These are phyloP conservation scores for Anguilla marmorata DNA, from an alignment of 2,797 vertebrate species.

Conservation along the genomic window DNA sequence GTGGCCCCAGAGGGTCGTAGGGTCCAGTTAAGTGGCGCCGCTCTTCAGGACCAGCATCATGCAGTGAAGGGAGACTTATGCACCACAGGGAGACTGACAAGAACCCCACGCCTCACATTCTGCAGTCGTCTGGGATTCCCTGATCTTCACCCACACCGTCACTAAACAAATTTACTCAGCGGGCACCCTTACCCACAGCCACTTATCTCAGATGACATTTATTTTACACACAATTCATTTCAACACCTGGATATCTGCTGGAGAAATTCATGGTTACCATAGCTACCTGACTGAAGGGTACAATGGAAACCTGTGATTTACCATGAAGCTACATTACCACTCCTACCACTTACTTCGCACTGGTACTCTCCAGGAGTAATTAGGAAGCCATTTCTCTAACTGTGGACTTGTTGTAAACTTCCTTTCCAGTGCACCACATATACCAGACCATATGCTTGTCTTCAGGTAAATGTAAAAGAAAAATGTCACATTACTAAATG, in stretches of 20 bases:
- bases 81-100: not conserved
- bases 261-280: slow-evolving; percentile 39
- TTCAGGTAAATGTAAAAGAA: not conserved
- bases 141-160: not conserved
- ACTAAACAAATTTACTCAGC: not conserved
- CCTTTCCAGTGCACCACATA: not conserved
- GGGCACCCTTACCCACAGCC: not conserved
- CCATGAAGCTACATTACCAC: not conserved
- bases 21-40: not conserved
- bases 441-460: not conserved
- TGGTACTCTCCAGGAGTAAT: not conserved
- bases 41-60: not conserved
- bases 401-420: not conserved
- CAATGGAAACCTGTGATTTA: not conserved
- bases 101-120: not conserved
- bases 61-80: not conserved
- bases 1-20: not conserved
- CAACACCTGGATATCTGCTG: not conserved
- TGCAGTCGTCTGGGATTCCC: not conserved
- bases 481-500: not conserved
- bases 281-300: slow-evolving; percentile 26
- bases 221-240: not conserved
- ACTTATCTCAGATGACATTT: slow-evolving; percentile 11
- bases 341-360: not conserved
- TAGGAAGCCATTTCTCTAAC: not conserved